These are phyloP conservation scores for Orthosia incerta DNA, from an alignment of 2,888 invertebrate genomes.

Conservation along the genomic window DNA sequence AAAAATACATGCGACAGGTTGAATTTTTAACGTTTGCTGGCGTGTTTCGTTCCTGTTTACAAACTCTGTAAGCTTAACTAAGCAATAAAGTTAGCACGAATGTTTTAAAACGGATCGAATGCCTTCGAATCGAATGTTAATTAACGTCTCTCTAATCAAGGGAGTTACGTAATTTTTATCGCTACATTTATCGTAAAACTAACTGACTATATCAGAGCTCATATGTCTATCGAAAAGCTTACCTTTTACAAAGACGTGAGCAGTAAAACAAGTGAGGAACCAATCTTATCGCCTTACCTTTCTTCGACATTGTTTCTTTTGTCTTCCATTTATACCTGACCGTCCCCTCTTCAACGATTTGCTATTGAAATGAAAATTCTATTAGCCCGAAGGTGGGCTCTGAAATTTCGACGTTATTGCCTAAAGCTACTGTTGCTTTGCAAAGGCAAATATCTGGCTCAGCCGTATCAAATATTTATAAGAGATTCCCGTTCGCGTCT, in stretches of 20 bases:
- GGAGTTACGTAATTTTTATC: conserved; percentile 17
- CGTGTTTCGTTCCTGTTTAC: conserved; percentile 26
- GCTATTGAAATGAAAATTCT: conserved; percentile 81
- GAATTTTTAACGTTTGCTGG: conserved; percentile 31
- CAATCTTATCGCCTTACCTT: conserved; percentile 60
- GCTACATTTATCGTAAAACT: conserved; percentile 10
- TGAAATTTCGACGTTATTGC: conserved; percentile 78
- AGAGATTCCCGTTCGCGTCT: conserved; percentile 79
- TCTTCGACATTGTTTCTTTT: conserved; percentile 58
- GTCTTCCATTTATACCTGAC: conserved; percentile 60
- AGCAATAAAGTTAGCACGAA: conserved; percentile 21
- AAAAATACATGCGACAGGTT: conserved; percentile 30
- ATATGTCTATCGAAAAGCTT: conserved; percentile 41
- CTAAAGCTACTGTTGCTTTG: conserved; percentile 66
- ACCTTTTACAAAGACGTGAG: conserved; percentile 45
- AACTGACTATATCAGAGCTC: conserved; percentile 28
- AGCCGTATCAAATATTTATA: conserved; percentile 86
- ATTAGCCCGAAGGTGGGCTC: conserved; percentile 73
- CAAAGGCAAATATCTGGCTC: conserved; percentile 80
- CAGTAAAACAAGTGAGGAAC: conserved; percentile 50
- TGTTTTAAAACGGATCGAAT: conserved; percentile 19
- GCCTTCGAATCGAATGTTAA: conserved; percentile 14
- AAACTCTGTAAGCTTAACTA: conserved; percentile 18
- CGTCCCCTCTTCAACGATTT: conserved; percentile 70
- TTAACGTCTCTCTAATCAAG: conserved; percentile 39